Conservation (phyloP, 2,888 invertebrate genomes). For the Bruchidius siliquastri region DNA sequence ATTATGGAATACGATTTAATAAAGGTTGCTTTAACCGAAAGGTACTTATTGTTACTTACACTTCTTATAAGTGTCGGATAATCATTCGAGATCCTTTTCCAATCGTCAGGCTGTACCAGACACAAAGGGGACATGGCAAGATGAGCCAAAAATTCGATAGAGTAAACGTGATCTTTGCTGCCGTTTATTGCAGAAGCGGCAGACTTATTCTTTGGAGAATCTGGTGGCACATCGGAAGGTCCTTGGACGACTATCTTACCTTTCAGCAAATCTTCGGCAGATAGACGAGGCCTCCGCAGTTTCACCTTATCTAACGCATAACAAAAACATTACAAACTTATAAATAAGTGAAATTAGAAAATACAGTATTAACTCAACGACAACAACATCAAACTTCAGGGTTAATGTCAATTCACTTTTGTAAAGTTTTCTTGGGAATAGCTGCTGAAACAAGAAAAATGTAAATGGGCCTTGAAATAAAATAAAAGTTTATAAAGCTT, state of each 20-base stretch:
- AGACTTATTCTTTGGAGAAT: neutral
- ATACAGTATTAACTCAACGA: too few relatives aligned
- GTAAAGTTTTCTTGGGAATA: too few relatives aligned
- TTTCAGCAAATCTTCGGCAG: constrained; percentile 40
- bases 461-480: too few relatives aligned
- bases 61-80: constrained; percentile 50
- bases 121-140: constrained; percentile 55
- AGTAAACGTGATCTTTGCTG: constrained; percentile 31
- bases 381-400: too few relatives aligned
- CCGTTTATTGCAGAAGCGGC: constrained; percentile 1
- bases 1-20: too few relatives aligned
- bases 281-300: constrained; percentile 40
- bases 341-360: too few relatives aligned
- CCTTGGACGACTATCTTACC: constrained; percentile 29
- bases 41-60: constrained; percentile 16
- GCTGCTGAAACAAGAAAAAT: too few relatives aligned
- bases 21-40: too few relatives aligned
- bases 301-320: constrained; percentile 24
- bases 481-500: too few relatives aligned
- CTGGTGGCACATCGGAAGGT: neutral
- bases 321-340: neutral
- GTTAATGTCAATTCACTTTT: too few relatives aligned
- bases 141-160: constrained; percentile 50
- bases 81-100: constrained; percentile 52
- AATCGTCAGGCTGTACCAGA: constrained; percentile 50